Evolutionary conservation across 2,113 vertebrate genomes (phyloP).

Genomic region (Sciurus niger): DNA sequence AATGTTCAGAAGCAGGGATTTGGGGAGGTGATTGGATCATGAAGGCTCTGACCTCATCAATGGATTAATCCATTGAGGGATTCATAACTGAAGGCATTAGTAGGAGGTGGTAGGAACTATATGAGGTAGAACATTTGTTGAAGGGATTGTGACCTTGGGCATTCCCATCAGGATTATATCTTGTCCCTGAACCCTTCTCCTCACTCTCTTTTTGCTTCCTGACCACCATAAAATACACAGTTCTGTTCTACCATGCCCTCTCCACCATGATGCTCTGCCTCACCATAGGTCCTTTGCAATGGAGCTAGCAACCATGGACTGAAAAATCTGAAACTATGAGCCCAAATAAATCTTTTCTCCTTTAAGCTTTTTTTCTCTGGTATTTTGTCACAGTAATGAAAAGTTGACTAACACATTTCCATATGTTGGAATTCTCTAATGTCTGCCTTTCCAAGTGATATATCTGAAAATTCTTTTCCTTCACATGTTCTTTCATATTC

Average conservation of each 20-base stretch:
- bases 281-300: not conserved
- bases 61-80: not conserved
- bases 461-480: not conserved
- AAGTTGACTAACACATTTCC: not conserved
- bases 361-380: not conserved
- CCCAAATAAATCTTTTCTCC: not conserved
- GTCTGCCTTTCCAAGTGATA: not conserved
- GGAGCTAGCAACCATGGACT: not conserved
- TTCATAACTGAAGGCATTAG: not conserved
- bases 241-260: not conserved
- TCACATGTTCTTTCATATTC: not conserved
- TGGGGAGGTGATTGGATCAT: not conserved
- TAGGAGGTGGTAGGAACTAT: not conserved
- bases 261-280: not conserved
- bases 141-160: not conserved
- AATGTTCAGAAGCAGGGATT: not conserved
- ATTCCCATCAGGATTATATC: not conserved
- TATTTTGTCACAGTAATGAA: not conserved
- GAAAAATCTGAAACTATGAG: not conserved
- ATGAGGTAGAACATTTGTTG: not conserved
- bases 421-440: not conserved
- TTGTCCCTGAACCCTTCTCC: not conserved
- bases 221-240: not conserved
- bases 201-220: not conserved
- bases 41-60: not conserved